Evolutionary conservation across 1,140 invertebrate species (phyloP).

Genomic region (Parasteatoda tepidariorum): DNA sequence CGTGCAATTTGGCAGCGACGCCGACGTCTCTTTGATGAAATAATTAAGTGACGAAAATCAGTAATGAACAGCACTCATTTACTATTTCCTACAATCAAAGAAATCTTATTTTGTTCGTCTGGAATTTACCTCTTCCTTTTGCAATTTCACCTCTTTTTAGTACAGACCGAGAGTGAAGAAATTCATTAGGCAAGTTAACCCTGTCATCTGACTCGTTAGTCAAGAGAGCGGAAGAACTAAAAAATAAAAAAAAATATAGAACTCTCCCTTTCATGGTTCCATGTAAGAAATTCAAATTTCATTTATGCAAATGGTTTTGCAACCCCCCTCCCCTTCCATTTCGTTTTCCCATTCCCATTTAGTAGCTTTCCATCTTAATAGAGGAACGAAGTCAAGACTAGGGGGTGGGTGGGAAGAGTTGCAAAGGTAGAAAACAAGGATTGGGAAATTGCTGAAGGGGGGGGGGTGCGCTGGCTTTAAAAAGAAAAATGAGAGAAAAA

Average conservation of each 20-base stretch:
- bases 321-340: too few relatives aligned
- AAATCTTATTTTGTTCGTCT: too few relatives aligned
- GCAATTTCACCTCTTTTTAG: too few relatives aligned
- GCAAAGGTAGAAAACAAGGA: slow-evolving; percentile 42
- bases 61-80: too few relatives aligned
- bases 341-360: background rate
- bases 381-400: slow-evolving; percentile 5
- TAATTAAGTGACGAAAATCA: too few relatives aligned
- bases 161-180: too few relatives aligned
- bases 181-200: slow-evolving; percentile 50
- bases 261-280: background rate
- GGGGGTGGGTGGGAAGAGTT: background rate
- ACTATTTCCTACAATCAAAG: too few relatives aligned
- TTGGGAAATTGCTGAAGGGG: too few relatives aligned
- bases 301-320: slow-evolving; percentile 55
- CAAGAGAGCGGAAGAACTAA: background rate
- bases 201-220: background rate
- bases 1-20: too few relatives aligned
- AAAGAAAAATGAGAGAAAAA: background rate
- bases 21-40: too few relatives aligned
- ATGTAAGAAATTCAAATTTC: slow-evolving; percentile 49
- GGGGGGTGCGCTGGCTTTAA: too few relatives aligned
- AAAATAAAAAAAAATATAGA: slow-evolving; percentile 2
- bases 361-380: slow-evolving; percentile 26
- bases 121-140: too few relatives aligned